Evolutionary conservation across 2,797 vertebrate genomes (phyloP), one percentile per base, ranked within the genome.

Genomic region (Neomorphus geoffroyi): DNA sequence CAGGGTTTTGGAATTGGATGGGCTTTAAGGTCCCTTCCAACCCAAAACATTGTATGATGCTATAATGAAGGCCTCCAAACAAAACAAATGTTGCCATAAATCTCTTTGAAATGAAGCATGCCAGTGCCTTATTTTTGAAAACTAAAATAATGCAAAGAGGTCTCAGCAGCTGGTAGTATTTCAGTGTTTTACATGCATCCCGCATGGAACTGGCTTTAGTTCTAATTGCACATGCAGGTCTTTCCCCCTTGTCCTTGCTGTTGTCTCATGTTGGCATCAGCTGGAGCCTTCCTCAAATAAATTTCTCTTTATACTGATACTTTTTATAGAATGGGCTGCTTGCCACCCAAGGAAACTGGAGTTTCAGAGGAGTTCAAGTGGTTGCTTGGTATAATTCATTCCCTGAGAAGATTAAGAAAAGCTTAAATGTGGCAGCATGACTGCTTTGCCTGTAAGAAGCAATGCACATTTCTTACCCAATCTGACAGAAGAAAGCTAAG

Each of bases 361-460:
- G 61, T 94, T 94, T 93, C 70, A 53, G 39, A 62, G 32, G 46
- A 79, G 90, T 92, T 69, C 28, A 35, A 86, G 50, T 92, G 77
- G 75, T 88, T 95, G 79, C 66, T 92, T 51, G 12, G 46, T 64
- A n/a, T 92, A 94, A 95, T 62, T 95, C 65, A 26, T 89, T 92
- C 71, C 65, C 67, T 82, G 81, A 93, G 88, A 90, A 92, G 92
- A 96, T 96, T 91, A 94, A 82, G 83, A 85, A 87, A 80, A 94
- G 84, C 93, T 91, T 80, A 95, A 86, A 85, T 85, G 80, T 89
- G 84, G 67, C 86, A 95, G 78, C 67, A 32, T 22, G 64, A 85
- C 85, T 92, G 23, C 70, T 92, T 88, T 77, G 77, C 77, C 66
- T 81, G 33, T 54, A 80, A 83, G 79, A 79, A 92, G 69, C 56